These are phyloP conservation scores for Corythornis leucogaster DNA, from an alignment of 2,797 vertebrate genomes.

Conservation along the genomic window DNA sequence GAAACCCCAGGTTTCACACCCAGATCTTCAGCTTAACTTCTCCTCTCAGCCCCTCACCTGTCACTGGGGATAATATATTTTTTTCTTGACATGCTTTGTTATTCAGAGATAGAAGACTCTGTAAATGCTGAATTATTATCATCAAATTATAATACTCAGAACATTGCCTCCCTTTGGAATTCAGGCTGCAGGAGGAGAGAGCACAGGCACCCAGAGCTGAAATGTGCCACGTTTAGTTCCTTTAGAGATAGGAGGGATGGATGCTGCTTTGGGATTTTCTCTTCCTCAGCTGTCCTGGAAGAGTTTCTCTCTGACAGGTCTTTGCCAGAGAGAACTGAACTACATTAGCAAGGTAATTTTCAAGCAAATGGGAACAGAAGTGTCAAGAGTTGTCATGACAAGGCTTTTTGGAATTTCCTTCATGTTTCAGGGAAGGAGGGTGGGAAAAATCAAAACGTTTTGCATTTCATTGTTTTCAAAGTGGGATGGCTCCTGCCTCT, in stretches of 20 bases:
- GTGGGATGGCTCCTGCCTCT: fast-evolving
- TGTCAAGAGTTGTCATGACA: background rate
- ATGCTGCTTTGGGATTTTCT: background rate
- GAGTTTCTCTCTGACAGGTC: conserved; percentile 31
- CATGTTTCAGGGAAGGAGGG: background rate
- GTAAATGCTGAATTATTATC: conserved; percentile 67
- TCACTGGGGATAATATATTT: conserved; percentile 8
- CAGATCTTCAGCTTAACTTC: conserved; percentile 17
- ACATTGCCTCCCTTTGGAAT: conserved; percentile 61
- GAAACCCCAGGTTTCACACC: background rate
- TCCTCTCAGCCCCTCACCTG: conserved; percentile 6
- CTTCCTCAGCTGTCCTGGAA: conserved; percentile 31
- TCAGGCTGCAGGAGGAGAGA: conserved; percentile 30
- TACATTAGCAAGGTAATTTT: conserved; percentile 43
- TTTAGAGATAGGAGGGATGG: background rate
- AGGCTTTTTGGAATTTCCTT: conserved; percentile 43
- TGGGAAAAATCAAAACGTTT: background rate
- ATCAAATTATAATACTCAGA: conserved; percentile 69
- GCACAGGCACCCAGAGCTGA: background rate
- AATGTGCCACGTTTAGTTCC: background rate
- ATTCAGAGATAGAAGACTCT: conserved; percentile 57
- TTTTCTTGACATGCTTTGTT: conserved; percentile 57
- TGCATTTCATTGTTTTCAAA: background rate
- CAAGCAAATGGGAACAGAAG: conserved; percentile 45
- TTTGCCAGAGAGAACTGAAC: conserved; percentile 1